Evolutionary conservation across 2,797 vertebrate species (phyloP).

Genomic region (Pseudochaenichthys georgianus): DNA sequence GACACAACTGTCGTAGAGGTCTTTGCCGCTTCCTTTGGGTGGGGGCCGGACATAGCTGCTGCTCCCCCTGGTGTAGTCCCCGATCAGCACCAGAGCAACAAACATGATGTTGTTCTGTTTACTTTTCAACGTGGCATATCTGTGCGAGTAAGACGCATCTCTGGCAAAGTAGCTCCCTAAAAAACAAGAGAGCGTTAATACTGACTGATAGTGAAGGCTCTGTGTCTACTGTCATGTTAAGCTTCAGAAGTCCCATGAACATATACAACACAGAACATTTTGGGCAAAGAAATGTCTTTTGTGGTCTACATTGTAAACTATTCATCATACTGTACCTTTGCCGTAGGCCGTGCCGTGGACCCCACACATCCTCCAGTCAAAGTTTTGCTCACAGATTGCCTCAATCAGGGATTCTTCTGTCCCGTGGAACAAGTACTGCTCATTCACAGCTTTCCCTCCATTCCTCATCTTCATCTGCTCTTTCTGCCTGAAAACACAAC

Average conservation of each 20-base stretch:
- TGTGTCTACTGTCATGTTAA: neutral
- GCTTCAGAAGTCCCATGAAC: neutral
- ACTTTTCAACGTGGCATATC: slow-evolving; percentile 67
- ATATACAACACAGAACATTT: neutral
- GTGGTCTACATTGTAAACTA: no score
- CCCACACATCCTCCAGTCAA: slow-evolving; percentile 88
- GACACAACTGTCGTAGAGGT: slow-evolving; percentile 92
- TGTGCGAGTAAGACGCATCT: slow-evolving; percentile 90
- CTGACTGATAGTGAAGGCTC: neutral
- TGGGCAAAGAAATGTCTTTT: neutral
- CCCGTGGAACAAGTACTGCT: slow-evolving; percentile 86
- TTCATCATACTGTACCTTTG: slow-evolving; percentile 76
- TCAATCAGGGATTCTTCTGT: slow-evolving; percentile 75
- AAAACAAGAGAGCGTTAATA: neutral
- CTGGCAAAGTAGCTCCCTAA: slow-evolving; percentile 95
- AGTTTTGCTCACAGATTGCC: slow-evolving; percentile 88
- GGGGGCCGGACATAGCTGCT: slow-evolving; percentile 78
- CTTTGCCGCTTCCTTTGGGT: slow-evolving; percentile 30
- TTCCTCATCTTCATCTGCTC: slow-evolving; percentile 84
- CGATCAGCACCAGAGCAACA: slow-evolving; percentile 91
- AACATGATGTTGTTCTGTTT: slow-evolving; percentile 86
- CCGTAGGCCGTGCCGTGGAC: slow-evolving; percentile 82
- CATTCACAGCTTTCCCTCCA: slow-evolving; percentile 60
- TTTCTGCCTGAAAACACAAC: slow-evolving; percentile 80
- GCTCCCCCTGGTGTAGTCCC: slow-evolving; percentile 85